phyloP scores from a whole-genome alignment of 2,888 invertebrate species.

The Scaptomyza flava region DNA sequence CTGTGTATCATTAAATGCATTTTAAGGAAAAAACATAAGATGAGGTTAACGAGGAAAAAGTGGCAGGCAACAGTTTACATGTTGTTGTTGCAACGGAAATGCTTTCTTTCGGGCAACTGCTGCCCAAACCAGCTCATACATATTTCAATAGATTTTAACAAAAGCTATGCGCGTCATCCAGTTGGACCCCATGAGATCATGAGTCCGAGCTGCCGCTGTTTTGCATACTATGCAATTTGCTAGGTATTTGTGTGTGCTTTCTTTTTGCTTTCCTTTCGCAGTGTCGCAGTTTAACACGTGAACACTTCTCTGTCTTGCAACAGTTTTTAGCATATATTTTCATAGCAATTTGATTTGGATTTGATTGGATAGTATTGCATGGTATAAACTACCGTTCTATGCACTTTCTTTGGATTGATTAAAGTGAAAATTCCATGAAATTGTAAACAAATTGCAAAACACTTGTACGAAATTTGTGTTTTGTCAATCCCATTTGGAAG shows the following conservation, averaged over 20 bases:
- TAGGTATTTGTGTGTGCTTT: constrained; percentile 36
- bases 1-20: constrained; percentile 36
- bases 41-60: not conserved
- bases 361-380: constrained; percentile 22
- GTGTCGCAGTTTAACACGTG: constrained; percentile 59
- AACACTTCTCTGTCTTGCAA: constrained; percentile 40
- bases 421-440: constrained; percentile 10
- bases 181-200: constrained; percentile 42
- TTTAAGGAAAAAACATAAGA: not conserved
- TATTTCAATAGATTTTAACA: constrained; percentile 57
- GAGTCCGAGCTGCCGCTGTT: constrained; percentile 21
- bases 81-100: constrained; percentile 57
- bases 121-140: constrained; percentile 52
- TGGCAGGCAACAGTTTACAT: constrained; percentile 1
- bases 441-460: constrained; percentile 33
- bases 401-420: constrained; percentile 41
- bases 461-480: constrained; percentile 18
- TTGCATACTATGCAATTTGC: constrained; percentile 50
- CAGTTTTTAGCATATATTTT: constrained; percentile 65
- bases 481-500: constrained; percentile 10
- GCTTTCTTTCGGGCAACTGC: constrained; percentile 25
- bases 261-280: constrained; percentile 33
- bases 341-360: constrained; percentile 34
- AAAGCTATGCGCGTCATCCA: constrained; percentile 62
- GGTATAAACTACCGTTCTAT: constrained; percentile 54